Evolutionary conservation across 2,113 vertebrate genomes (phyloP), one percentile per base, ranked within the genome.

Genomic region (Prinia subflava): DNA sequence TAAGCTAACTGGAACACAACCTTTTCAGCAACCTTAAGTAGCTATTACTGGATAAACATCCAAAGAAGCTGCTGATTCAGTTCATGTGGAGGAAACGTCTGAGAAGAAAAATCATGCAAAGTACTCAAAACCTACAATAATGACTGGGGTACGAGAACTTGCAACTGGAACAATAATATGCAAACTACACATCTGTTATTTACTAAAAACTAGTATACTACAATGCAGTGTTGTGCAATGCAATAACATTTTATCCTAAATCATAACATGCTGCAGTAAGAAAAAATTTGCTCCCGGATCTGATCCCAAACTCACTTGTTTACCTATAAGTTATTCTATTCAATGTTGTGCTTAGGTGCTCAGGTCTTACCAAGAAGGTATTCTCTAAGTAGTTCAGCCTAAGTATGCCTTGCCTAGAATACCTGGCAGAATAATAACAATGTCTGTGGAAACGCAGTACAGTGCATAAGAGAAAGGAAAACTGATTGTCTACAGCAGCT

Each of bases 21-120:
- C 76, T 91, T 87, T 82, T 70, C 81, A 94, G 69, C 35, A 83
- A 74, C 30, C 11, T 69, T 56, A 83, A 87, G 47, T 22, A 56
- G 37, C n/a, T 92, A 62, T 50, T 89, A 77, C 37, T 73, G 30
- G 27, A 68, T 31, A 81, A 95, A 83, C 50, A 89, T 20, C 23
- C 46, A 57, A 56, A 39, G 6, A 71, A 74, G 13, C n/a, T 71
- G 82, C 89, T 87, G 62, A 90, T 94, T 95, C 64, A 60, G 27
- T 89, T 86, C 39, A 57, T 83, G 44, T 65, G 55, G 44, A 83
- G 62, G 56, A 92, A 73, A 59, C 31, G 87, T 15, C 22, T 56
- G 25, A 85, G 79, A 70, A 73, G 33, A 90, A 87, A 88, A 92
- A 83, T 69, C 16, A 91, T 5, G 4, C 37, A n/a, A 74, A 86